Conservation (phyloP, 2,113 vertebrate species). For the Takifugu bimaculatus region DNA sequence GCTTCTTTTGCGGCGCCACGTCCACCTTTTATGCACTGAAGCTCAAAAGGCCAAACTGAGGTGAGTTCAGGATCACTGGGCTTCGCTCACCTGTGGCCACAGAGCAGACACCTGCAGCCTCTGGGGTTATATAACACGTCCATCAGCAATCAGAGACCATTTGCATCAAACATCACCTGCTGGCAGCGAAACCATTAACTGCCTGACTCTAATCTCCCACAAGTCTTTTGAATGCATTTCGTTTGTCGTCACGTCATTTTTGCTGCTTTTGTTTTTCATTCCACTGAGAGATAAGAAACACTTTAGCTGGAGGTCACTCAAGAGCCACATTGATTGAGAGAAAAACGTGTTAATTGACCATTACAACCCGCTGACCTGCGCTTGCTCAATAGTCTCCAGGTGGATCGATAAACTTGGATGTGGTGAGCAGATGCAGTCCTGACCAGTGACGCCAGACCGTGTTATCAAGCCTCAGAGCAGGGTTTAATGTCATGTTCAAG, state of each 20-base stretch:
- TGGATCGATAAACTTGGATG: too few relatives aligned
- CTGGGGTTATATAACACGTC: conserved; percentile 17
- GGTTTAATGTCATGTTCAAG: neutral
- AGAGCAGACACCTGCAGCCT: neutral
- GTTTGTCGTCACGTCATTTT: too few relatives aligned
- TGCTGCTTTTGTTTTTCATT: too few relatives aligned
- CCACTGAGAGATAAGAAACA: too few relatives aligned
- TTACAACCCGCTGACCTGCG: too few relatives aligned
- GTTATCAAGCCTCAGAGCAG: neutral
- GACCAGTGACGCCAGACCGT: neutral
- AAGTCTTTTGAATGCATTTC: too few relatives aligned
- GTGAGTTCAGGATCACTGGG: conserved; percentile 20
- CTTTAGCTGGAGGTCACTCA: too few relatives aligned
- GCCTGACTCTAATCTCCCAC: too few relatives aligned
- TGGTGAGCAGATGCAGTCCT: too few relatives aligned
- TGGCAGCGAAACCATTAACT: conserved; percentile 9
- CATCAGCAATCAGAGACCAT: conserved; percentile 2
- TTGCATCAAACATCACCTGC: conserved; percentile 20
- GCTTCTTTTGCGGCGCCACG: neutral
- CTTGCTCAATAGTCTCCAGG: too few relatives aligned
- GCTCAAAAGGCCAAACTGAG: neutral
- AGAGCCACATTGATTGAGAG: too few relatives aligned
- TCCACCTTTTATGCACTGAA: conserved; percentile 7
- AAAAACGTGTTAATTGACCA: too few relatives aligned
- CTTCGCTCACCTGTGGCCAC: conserved; percentile 12